Percentiles rank a stretch among this genome's conserved stretches.
Evolutionary conservation across 2,113 vertebrate species (phyloP).

Genomic region (Coreoperca whiteheadi): DNA sequence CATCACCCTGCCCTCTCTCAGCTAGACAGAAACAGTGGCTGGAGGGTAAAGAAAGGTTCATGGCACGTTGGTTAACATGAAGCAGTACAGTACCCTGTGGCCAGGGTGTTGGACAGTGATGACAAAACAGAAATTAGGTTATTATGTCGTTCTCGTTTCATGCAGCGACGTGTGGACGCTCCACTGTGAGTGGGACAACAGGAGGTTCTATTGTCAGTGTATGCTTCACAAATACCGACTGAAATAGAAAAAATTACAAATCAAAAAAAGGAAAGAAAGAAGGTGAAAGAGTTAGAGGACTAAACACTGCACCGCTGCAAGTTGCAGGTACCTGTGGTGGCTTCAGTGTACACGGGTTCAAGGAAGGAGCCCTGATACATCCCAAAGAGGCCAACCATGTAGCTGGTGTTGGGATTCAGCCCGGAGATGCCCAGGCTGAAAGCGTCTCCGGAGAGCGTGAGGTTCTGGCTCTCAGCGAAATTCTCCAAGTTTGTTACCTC

Average conservation of each 20-base stretch:
- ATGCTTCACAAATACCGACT: slow-evolving; percentile 25
- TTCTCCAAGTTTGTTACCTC: slow-evolving; percentile 89
- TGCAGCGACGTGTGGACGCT: slow-evolving; percentile 55
- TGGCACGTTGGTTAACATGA: slow-evolving; percentile 66
- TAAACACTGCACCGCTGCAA: slow-evolving; percentile 41
- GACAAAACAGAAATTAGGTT: slow-evolving; percentile 54
- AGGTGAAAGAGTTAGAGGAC: slow-evolving; percentile 15
- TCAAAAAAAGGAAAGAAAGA: slow-evolving; percentile 11
- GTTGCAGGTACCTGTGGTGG: slow-evolving; percentile 85
- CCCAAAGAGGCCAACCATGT: slow-evolving; percentile 88
- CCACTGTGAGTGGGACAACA: slow-evolving; percentile 36
- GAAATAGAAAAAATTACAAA: slow-evolving; percentile 27
- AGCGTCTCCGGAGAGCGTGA: slow-evolving; percentile 87
- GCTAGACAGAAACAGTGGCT: slow-evolving; percentile 80
- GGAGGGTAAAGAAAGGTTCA: slow-evolving; percentile 71
- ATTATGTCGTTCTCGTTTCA: slow-evolving; percentile 54
- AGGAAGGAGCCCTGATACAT: slow-evolving; percentile 86
- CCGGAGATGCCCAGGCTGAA: slow-evolving; percentile 84
- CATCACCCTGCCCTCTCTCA: slow-evolving; percentile 65
- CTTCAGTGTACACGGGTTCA: slow-evolving; percentile 84
- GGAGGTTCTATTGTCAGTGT: slow-evolving; percentile 9
- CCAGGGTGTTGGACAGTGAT: slow-evolving; percentile 14
- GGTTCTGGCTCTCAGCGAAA: slow-evolving; percentile 73
- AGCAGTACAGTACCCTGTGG: slow-evolving; percentile 37
- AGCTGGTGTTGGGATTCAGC: slow-evolving; percentile 88